These are phyloP conservation scores for Archegozetes longisetosus DNA, from an alignment of 1,140 invertebrate species.

Conservation along the genomic window DNA sequence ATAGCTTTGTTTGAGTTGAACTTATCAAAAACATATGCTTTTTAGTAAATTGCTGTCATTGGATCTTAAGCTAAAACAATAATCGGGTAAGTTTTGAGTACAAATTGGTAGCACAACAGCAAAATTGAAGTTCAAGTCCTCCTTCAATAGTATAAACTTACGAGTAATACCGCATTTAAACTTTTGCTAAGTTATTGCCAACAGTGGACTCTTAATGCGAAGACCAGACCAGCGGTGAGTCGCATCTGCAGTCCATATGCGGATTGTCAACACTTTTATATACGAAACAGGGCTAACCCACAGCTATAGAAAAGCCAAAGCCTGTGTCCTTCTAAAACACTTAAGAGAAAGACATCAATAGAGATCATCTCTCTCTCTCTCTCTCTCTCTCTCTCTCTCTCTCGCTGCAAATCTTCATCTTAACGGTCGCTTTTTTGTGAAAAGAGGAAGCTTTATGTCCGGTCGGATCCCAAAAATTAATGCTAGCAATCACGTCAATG, in stretches of 20 bases:
- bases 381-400: not conserved
- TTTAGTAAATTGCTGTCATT: not conserved
- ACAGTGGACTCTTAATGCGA: no score
- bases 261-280: not conserved
- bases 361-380: not conserved
- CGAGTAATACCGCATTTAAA: no score
- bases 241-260: not conserved
- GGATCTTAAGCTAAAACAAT: not conserved
- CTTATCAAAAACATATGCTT: not conserved
- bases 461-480: no score
- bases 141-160: not conserved
- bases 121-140: not conserved
- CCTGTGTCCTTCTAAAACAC: not conserved
- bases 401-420: no score
- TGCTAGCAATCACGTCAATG: not conserved
- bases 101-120: not conserved
- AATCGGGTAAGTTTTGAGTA: not conserved
- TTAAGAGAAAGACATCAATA: not conserved
- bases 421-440: no score
- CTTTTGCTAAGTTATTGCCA: no score
- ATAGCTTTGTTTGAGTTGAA: not conserved
- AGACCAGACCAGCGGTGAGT: not conserved
- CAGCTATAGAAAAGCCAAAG: not conserved
- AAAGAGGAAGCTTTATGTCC: no score
- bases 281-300: not conserved